Evolutionary conservation across 1,140 invertebrate genomes (phyloP), one percentile per base, ranked within the genome.

Genomic region (Geopemphigus sp.): DNA sequence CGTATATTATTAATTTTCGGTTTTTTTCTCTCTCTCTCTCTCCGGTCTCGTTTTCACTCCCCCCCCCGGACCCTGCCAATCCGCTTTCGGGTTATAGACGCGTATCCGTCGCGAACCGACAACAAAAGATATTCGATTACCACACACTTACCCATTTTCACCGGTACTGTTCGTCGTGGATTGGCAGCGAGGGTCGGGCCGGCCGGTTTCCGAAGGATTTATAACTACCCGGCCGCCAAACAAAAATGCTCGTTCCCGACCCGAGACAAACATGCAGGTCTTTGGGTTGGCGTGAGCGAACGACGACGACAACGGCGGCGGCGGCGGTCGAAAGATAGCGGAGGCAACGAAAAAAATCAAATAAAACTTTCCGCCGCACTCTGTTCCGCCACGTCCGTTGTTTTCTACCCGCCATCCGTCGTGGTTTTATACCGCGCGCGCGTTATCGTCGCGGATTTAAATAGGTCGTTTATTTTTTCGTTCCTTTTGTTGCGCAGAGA

Each of bases 121-220:
- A 74, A 74, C 72, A 74, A 74, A 74, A 59, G 72, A 57, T 54
- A 74, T 74, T 74, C 72, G 32, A 74, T 74, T 74, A 74, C 29
- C 8, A 39, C 32, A 8, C 3, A 39, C 8, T 8, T 39, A 3
- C 8, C 32, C 8, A 4, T 39, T 39, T 39, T 39, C 32, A 39
- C 32, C 32, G 3, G 3, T 8, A 4, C 32, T 39, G 3, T 39
- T 4, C 32, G 32, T 39, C 32, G 32, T 39, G 32, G 3, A 39
- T 3, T 39, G 32, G 32, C 32, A 39, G 8, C 8, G 32, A 39
- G 32, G 32, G 8, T 39, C 32, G 32, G 3, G 70, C 4, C 54
- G 54, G 72, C 17, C 72, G 29, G 72, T 54, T 74, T 39, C 54
- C 29, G 54, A 57, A 74, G 72, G 72, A 74, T 74, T 74, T 74